Base-by-base conservation (phyloP, 1,140 invertebrate genomes). In the Trichonephila inaurata region DNA sequence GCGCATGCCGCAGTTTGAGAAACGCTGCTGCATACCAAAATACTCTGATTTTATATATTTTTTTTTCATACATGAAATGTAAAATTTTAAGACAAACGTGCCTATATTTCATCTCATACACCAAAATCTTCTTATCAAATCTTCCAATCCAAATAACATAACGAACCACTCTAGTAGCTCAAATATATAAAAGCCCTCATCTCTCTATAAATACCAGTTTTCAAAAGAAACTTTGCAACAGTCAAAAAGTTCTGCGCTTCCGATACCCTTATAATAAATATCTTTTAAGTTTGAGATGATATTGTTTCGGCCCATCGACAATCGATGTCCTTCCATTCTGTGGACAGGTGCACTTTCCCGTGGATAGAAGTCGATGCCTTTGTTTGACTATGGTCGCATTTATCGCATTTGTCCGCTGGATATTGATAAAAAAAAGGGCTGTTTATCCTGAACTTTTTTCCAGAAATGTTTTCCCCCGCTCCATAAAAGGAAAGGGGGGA, bases 371-470 rank as follows among this genome's bases (percentile, higher is more conserved):
- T 64, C 86, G 82, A 83, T 88, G 61, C 86, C 40, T 64, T 83
- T 83, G 62, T 88, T 88, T 88, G 86, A 64, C 24, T 64, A 64
- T 58, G 40, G 86, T 58, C 61, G 86, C 86, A 64, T 64, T 88
- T 88, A 88, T 88, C 60, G 60, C 86, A 64, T 62, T 88, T 64
- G 62, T 64, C 86, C 66, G 40, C 61, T 64, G 2, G 62, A 62
- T 88, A 64, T 58, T 88, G 86, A 85, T 85, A 85, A 85, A 85
- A 85, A n/a, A 58, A n/a, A 85, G 83, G 10, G 83, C 72, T 77
- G 72, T 85, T 85, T 85, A 85, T 58, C 72, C 72, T 77, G 72
- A 77, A 77, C 72, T 77, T 77, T 33, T 77, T 77, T 77, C 72
- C 28, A 77, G 69, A 77, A 77, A 77, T 77, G 33, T 77, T 77